These are phyloP conservation scores for Astreopora myriophthalma DNA, from an alignment of 64 coral and sea anemone species.

Conservation along the genomic window DNA sequence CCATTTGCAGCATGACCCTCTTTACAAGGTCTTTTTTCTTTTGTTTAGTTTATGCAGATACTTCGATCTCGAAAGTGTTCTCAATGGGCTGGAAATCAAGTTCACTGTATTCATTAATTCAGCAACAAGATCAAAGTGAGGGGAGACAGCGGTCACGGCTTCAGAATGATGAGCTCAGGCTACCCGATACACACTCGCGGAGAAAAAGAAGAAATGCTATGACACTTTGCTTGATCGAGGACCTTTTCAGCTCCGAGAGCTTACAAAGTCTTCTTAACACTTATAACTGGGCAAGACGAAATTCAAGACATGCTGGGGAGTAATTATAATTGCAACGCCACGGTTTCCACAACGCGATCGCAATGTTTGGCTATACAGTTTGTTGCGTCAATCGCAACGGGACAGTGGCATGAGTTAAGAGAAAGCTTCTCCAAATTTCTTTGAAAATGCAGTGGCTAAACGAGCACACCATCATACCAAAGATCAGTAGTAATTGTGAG, in stretches of 20 bases:
- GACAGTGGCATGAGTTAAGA: no score
- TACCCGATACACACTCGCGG: neutral
- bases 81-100: slow-evolving; percentile 3
- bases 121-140: neutral
- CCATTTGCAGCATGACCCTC: no score
- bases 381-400: no score
- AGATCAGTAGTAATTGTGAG: no score
- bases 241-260: neutral
- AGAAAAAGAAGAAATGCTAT: slow-evolving; percentile 3
- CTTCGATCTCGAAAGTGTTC: neutral
- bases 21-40: no score
- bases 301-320: neutral
- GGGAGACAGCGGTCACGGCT: neutral
- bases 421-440: no score
- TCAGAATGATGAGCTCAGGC: neutral
- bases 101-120: neutral
- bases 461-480: no score
- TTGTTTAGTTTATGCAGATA: no score
- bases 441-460: no score
- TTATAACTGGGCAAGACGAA: neutral
- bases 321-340: neutral
- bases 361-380: no score
- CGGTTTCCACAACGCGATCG: neutral
- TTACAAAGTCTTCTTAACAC: slow-evolving; percentile 23
- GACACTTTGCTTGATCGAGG: neutral